Percentiles rank a stretch among this genome's conserved stretches.
phyloP scores from a whole-genome alignment of 2,888 invertebrate species.

The Pristionchus entomophagus region DNA sequence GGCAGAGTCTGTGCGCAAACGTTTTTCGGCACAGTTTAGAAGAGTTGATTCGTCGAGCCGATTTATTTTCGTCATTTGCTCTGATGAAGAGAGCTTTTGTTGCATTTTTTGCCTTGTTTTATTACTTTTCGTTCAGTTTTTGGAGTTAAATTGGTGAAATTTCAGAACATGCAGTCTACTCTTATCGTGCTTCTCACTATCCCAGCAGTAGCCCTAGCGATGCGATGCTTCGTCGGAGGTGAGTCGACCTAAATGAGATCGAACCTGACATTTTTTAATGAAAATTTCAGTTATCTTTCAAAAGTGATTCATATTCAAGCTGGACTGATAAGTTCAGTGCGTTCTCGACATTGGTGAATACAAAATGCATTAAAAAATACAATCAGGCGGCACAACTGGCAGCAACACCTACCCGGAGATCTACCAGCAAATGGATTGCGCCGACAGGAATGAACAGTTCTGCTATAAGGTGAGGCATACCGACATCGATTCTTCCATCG shows the following conservation, averaged over 20 bases:
- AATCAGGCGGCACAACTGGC: background rate
- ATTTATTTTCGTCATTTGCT: background rate
- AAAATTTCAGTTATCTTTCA: too few relatives aligned
- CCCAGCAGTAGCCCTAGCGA: background rate
- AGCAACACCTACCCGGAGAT: slow-evolving; percentile 11
- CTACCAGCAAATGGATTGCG: slow-evolving; percentile 2
- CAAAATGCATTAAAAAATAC: background rate
- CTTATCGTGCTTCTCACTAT: background rate
- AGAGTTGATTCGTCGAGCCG: background rate
- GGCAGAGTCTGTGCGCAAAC: slow-evolving; percentile 17
- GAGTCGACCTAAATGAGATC: too few relatives aligned
- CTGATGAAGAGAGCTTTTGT: too few relatives aligned
- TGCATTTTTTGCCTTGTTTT: too few relatives aligned
- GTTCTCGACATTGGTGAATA: too few relatives aligned
- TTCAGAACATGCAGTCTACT: background rate
- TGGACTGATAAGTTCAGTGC: too few relatives aligned
- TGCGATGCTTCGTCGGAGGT: slow-evolving; percentile 32
- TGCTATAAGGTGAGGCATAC: slow-evolving; percentile 40
- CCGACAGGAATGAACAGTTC: slow-evolving; percentile 10
- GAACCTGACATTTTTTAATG: too few relatives aligned
- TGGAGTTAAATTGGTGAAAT: too few relatives aligned
- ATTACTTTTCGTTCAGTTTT: too few relatives aligned
- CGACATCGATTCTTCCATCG: too few relatives aligned
- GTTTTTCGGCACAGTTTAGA: background rate
- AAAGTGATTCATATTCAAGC: background rate